Base-by-base conservation (phyloP, 2,113 vertebrate genomes). In the Onychorhynchus coronatus region DNA sequence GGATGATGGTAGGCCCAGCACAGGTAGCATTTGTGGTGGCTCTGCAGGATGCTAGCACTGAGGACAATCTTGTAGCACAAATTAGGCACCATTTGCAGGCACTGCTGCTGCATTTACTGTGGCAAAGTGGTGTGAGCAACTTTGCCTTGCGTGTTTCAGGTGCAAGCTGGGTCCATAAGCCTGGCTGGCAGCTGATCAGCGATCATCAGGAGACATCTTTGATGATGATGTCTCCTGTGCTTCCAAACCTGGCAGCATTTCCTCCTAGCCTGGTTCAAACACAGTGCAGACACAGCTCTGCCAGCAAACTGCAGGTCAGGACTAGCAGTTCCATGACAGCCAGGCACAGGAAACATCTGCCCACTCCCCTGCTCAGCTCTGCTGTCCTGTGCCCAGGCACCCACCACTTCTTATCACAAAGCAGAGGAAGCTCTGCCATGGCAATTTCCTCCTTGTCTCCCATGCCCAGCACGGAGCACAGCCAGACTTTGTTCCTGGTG, bases 391-490 rank as follows among this genome's bases (percentile, higher is more conserved):
- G 50, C 61, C 46, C 80, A 41, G 67, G 39, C 20, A 11, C 41
- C 19, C 20, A 6, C 4, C 47, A 62, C 3, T 1, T n/a, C 66
- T 42, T 14, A 8, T 2, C 30, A 22, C 1, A 14, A 35, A 52
- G 74, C 39, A 42, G 8, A 95, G 31, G 14, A 82, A 75, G 22
- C 49, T 67, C 52, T 49, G 28, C 47, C 35, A 14, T 4, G 19
- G 63, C 46, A 65, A 6, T 19, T 9, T 4, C 37, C 20, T 79
- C 46, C 20, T 61, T 11, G 14, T 23, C 21, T 52, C 28, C 24
- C 0, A 0, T 16, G 42, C 21, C 14, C 63, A 46, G 44, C 4
- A 0, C 0, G 6, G 25, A 49, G 37, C 33, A 71, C 21, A 15
- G 30, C 1, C 1, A 25, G 65, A 78, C 56, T 67, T 53, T 50